phyloP scores from a whole-genome alignment of 2,888 invertebrate species.

The Metellina segmentata region DNA sequence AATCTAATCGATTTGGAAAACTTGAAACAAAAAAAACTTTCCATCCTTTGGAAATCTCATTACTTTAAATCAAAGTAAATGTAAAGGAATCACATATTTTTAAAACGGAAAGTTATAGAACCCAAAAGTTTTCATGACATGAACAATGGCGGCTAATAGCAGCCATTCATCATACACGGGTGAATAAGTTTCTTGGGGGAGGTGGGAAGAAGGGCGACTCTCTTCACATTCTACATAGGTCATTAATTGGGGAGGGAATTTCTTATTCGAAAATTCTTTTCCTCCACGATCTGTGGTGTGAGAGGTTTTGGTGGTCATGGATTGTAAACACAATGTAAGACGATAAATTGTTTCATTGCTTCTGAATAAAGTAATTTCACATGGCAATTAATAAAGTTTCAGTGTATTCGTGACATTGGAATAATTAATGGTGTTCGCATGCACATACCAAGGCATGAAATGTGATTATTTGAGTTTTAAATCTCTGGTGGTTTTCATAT shows the following conservation, averaged over 20 bases:
- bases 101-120: conserved; percentile 59
- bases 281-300: not conserved
- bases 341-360: conserved; percentile 47
- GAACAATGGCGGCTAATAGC: conserved; percentile 59
- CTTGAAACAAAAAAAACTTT: not conserved
- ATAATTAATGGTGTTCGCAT: conserved; percentile 17
- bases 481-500: not conserved
- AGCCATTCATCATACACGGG: conserved; percentile 58
- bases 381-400: conserved; percentile 30
- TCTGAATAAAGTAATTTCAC: conserved; percentile 32
- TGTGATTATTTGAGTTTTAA: not conserved
- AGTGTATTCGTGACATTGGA: conserved; percentile 20
- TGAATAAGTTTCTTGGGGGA: conserved; percentile 47
- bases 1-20: conserved; percentile 30
- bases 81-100: conserved; percentile 48
- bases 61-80: conserved; percentile 54
- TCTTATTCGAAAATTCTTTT: conserved; percentile 55
- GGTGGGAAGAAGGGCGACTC: not conserved
- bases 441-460: not conserved
- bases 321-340: conserved; percentile 37
- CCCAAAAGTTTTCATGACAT: conserved; percentile 39
- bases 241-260: conserved; percentile 56
- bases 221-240: conserved; percentile 26
- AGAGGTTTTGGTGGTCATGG: not conserved
- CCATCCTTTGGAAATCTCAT: conserved; percentile 45